Evolutionary conservation across 2,797 vertebrate genomes (phyloP), one percentile per base, ranked within the genome.

Genomic region (Miichthys miiuy): DNA sequence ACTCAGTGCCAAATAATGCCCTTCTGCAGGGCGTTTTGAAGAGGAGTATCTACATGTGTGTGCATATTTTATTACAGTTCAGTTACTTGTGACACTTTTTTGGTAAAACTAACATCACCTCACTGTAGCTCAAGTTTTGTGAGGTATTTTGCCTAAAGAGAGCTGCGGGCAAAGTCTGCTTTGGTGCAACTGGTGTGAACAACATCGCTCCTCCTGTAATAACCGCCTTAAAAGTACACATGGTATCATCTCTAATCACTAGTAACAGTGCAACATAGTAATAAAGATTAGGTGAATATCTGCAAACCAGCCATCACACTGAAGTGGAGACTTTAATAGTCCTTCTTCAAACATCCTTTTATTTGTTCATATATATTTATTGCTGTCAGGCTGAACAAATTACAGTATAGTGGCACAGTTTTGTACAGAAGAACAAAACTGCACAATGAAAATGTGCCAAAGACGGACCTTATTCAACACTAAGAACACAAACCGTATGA

Each of bases 1-100:
- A 90, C 76, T 86, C 52, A 51, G 54, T 82, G 80, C 77, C 66
- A 87, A 84, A 85, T 63, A 65, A 80, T 85, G 64, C 52, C 51
- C 50, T 46, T 72, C 46, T 79, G 70, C 44, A 57, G 82, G 60
- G 57, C 11, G 25, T 68, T 72, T 66, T 68, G 69, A 67, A 68
- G 70, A 74, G 23, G 50, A 72, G 18, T 34, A 41, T 42, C 25
- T 51, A 18, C 21, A 48, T 77, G 20, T 68, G 27, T 75, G 55
- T 60, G 23, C 34, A 72, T 71, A 27, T 61, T 83, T 61, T 60
- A 30, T 55, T 47, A 34, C 60, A 54, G 13, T 73, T 72, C 20
- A 46, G 10, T 63, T 41, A 58, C 52, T 47, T 48, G 17, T 63
- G 14, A 60, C 38, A 46, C 21, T 56, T 72, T 75, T 58, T 30